These are phyloP conservation scores for Rhinolophus ferrumequinum DNA, from an alignment of 2,113 vertebrate species.

Conservation along the genomic window DNA sequence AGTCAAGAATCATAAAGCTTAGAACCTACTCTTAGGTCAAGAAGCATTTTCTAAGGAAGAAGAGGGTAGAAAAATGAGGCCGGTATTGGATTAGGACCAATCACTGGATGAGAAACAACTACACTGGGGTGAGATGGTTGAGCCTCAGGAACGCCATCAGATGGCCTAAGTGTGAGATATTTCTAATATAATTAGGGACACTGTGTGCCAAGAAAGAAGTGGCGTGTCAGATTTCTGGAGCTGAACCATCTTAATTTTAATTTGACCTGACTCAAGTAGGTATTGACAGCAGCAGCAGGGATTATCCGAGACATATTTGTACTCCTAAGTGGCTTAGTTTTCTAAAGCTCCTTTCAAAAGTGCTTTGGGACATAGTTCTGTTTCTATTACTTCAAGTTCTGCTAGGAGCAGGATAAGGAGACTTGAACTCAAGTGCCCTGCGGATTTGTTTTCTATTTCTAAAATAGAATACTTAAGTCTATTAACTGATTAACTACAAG, in stretches of 20 bases:
- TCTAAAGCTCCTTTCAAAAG: constrained; percentile 5
- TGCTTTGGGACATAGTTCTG: background rate
- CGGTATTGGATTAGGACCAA: background rate
- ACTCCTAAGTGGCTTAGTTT: constrained; percentile 73
- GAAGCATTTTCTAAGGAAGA: constrained; percentile 36
- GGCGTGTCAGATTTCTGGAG: background rate
- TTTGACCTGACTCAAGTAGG: constrained; percentile 50
- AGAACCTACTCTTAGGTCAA: background rate
- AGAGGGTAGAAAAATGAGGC: background rate
- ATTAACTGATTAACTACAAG: constrained; percentile 72
- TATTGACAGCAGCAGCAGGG: constrained; percentile 53
- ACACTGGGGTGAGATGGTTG: background rate
- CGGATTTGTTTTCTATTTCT: constrained; percentile 67
- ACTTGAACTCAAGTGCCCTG: constrained; percentile 29
- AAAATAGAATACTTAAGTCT: constrained; percentile 69
- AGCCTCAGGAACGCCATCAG: background rate
- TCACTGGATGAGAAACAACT: background rate
- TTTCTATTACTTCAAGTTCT: constrained; percentile 17
- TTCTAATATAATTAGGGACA: background rate
- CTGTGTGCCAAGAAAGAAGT: background rate
- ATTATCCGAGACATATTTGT: constrained; percentile 72
- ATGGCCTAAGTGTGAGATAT: background rate
- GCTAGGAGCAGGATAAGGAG: background rate
- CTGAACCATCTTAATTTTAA: constrained; percentile 39
- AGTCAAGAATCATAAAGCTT: constrained; percentile 35